Conservation (phyloP, 2,113 vertebrate species). For the Rhipidura dahli region DNA sequence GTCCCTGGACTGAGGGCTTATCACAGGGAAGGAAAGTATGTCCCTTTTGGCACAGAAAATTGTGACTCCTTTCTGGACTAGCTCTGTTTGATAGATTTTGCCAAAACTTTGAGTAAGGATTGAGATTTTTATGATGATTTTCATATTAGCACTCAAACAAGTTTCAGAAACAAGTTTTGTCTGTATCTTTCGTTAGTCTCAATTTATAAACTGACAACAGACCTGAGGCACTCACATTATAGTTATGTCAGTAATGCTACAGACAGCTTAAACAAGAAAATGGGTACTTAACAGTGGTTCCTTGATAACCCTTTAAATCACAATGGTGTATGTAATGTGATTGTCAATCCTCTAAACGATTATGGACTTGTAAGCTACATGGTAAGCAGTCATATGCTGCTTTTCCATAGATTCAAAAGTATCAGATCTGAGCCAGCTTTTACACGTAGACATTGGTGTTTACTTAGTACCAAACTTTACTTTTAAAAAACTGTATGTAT, state of each 20-base stretch:
- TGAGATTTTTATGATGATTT: not conserved
- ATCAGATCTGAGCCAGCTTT: not conserved
- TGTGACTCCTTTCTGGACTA: not conserved
- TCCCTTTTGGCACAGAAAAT: not conserved
- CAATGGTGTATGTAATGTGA: not conserved
- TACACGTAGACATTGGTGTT: not conserved
- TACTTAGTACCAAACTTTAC: not conserved
- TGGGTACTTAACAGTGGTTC: not conserved
- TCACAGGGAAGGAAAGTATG: not conserved
- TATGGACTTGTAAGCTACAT: not conserved
- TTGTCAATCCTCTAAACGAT: not conserved
- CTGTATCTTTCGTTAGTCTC: not conserved
- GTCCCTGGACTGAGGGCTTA: not conserved
- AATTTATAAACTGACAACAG: not conserved
- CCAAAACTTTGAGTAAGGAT: not conserved
- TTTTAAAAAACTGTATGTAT: not conserved
- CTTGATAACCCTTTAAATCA: not conserved
- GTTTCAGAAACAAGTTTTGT: not conserved
- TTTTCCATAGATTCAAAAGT: not conserved
- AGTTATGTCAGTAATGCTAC: not conserved
- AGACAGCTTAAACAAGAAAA: not conserved
- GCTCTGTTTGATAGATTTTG: not conserved
- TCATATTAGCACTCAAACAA: not conserved
- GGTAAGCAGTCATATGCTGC: not conserved
- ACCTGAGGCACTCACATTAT: not conserved